Evolutionary conservation across 2,888 invertebrate species (phyloP), one percentile per base, ranked within the genome.

Genomic region (Sarcophaga subvicina): DNA sequence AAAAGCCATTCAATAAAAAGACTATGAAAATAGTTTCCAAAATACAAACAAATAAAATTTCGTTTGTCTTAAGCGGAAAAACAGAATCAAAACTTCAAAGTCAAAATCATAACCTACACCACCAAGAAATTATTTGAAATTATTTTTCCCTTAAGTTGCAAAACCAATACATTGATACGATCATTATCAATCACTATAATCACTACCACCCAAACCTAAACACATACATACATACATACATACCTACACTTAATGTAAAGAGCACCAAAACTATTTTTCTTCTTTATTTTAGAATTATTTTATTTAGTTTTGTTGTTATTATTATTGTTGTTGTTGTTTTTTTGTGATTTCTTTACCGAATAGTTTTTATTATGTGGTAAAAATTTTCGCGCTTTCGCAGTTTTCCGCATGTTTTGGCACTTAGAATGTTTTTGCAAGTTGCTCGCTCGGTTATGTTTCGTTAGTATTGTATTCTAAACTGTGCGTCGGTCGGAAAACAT

Each of bases 371-470:
- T 80, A 78, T 88, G 83, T 71, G 85, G 83, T 85, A 78, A 75
- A 80, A 78, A 66, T 75, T 88, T 88, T 88, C 85, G 88, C 85
- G 83, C 83, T 88, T 88, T 88, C 89, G 89, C 89, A 87, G 86
- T 81, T 87, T 88, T 87, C 87, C 87, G 86, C 88, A 87, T 88
- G 87, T 85, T 88, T 88, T 87, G 87, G 78, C 81, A 88, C 86
- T 88, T 88, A 89, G 87, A 89, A 89, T 89, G 86, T 85, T 86
- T 85, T 88, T 83, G 86, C 89, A 86, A 85, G 88, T 88, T 80
- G 83, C 88, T 88, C 89, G 89, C 88, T 88, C 89, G 89, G 89
- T 86, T 89, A 89, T 88, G 88, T 89, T 89, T 86, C 88, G 89
- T 84, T 81, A 62, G 76, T 81, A 81, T 76, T 87, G 81, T 82